Base-by-base conservation (phyloP, 2,113 vertebrate species). In the Brienomyrus longianalis region DNA sequence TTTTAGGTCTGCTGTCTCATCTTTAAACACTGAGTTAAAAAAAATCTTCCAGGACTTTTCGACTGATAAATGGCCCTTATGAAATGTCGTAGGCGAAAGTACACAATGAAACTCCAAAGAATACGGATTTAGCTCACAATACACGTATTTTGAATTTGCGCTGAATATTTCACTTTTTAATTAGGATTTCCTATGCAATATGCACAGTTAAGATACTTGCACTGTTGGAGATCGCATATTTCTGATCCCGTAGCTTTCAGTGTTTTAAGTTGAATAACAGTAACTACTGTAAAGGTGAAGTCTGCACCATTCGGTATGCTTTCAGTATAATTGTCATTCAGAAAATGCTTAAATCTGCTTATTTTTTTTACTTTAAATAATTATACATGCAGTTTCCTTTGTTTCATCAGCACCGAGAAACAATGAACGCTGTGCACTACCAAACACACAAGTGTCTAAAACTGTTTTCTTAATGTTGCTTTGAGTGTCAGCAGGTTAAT, bases 401-500 rank as follows among this genome's bases (percentile, higher is more conserved):
- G 21, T 87, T 27, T 39, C 85, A 21, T 31, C 48, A 35, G 48
- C 27, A 87, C 85, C 51, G 27, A 52, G n/a, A 86, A 48, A 51
- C 23, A 51, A 87, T 87, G 95, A 93, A 94, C 95, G 95, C 95
- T 94, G 93, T 94, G 93, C 95, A 96, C 96, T 96, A 95, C 95
- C 96, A 94, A 84, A 94, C 94, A 96, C 95, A 92, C 35, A 94
- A 91, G 95, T 95, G 87, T 90, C 93, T 92, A 92, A 92, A 90
- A 80, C 47, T 87, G 59, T 56, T 90, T 90, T 88, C 45, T 50
- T 80, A 62, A 91, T 94, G 94, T 94, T 95, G 94, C 93, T 94
- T 94, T 94, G 92, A 91, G 31, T 96, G 96, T 96, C 96, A 94
- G 93, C 95, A 96, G 95, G 95, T 96, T 93, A 94, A 94, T 93